A percentile compares a stretch with the other conserved stretches of the same genome.
phyloP scores from a whole-genome alignment of 2,888 invertebrate species.

The Tetheella fluctuosa region DNA sequence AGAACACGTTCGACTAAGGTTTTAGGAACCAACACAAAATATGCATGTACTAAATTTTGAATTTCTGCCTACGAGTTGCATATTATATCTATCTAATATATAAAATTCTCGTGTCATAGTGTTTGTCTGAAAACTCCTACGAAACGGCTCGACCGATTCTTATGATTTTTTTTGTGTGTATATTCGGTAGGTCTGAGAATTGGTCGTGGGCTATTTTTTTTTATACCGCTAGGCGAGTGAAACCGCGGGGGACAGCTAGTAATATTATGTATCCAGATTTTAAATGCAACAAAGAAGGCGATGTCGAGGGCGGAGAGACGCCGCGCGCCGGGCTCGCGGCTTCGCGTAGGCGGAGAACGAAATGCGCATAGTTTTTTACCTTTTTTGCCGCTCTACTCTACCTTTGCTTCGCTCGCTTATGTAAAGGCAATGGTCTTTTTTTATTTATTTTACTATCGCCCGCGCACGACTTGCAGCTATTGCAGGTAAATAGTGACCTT shows the following conservation, averaged over 20 bases:
- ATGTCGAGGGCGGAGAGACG: conserved; percentile 39
- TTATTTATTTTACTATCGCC: conserved; percentile 59
- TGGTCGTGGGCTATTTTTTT: too few relatives aligned
- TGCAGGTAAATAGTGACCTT: conserved; percentile 75
- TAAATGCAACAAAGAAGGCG: conserved; percentile 27
- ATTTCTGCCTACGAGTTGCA: background rate
- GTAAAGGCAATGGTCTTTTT: conserved; percentile 56
- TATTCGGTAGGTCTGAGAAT: too few relatives aligned
- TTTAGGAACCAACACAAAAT: too few relatives aligned
- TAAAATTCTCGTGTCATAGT: too few relatives aligned
- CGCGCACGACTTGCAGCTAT: conserved; percentile 56
- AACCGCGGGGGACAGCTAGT: too few relatives aligned
- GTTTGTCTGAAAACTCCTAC: too few relatives aligned
- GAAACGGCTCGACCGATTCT: too few relatives aligned
- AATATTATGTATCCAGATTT: too few relatives aligned
- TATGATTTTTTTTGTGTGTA: too few relatives aligned
- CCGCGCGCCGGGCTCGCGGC: conserved; percentile 50
- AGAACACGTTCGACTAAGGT: too few relatives aligned
- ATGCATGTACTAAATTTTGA: background rate
- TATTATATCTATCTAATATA: too few relatives aligned
- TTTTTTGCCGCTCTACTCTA: conserved; percentile 71
- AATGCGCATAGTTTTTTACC: conserved; percentile 60
- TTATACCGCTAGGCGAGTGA: too few relatives aligned
- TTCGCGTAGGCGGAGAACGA: conserved; percentile 68
- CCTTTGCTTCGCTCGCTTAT: conserved; percentile 66